Evolutionary conservation across 2,888 invertebrate species (phyloP).

Genomic region (Drosophila histrio): DNA sequence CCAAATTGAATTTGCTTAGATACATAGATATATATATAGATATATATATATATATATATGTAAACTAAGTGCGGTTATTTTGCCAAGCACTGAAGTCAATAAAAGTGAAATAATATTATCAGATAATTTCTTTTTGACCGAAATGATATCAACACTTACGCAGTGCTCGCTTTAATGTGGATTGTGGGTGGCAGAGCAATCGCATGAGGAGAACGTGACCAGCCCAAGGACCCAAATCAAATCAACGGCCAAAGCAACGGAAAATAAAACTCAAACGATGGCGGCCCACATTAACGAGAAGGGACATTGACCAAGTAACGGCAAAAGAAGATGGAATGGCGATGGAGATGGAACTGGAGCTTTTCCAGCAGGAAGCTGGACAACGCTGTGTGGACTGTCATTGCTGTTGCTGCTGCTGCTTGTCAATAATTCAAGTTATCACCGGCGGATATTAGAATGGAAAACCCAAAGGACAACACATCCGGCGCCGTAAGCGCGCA

Average conservation of each 20-base stretch:
- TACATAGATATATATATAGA: slow-evolving; percentile 26
- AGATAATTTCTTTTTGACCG: slow-evolving; percentile 56
- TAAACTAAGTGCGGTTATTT: slow-evolving; percentile 15
- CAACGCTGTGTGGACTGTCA: slow-evolving; percentile 28
- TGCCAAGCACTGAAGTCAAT: slow-evolving; percentile 37
- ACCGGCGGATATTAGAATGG: slow-evolving; percentile 82
- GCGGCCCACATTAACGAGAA: slow-evolving; percentile 46
- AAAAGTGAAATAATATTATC: slow-evolving; percentile 61
- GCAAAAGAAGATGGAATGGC: slow-evolving; percentile 9
- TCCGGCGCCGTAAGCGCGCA: slow-evolving; percentile 67
- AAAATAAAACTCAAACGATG: slow-evolving; percentile 33
- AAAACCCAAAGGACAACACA: slow-evolving; percentile 80
- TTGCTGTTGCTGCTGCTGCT: slow-evolving; percentile 37
- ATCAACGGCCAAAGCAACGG: slow-evolving; percentile 53
- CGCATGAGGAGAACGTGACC: slow-evolving; percentile 2
- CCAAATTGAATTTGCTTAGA: slow-evolving; percentile 34
- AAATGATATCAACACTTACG: slow-evolving; percentile 62
- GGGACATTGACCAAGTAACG: slow-evolving; percentile 50
- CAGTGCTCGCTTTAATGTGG: slow-evolving; percentile 51
- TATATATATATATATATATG: slow-evolving; percentile 36
- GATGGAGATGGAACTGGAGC: slow-evolving; percentile 9
- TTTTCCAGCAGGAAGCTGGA: slow-evolving; percentile 34
- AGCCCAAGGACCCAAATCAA: slow-evolving; percentile 60
- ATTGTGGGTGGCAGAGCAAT: slow-evolving; percentile 8
- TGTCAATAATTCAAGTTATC: slow-evolving; percentile 83